These are phyloP conservation scores for Felis catus DNA, from an alignment of 2,113 vertebrate genomes.

Conservation along the genomic window DNA sequence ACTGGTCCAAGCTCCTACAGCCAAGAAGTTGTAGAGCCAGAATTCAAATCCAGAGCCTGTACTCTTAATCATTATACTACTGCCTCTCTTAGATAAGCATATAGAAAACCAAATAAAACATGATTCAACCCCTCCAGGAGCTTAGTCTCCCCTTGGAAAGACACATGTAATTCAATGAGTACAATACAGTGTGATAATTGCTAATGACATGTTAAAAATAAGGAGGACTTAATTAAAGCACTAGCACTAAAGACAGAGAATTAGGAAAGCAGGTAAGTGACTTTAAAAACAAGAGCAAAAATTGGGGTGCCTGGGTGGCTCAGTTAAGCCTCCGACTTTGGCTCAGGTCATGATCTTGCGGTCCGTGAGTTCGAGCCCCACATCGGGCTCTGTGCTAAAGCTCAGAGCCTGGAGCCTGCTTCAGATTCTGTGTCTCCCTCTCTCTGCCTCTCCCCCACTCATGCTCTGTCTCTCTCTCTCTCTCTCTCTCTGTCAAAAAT, in stretches of 20 bases:
- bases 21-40: not conserved
- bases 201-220: conserved; percentile 11
- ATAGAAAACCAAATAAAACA: conserved; percentile 19
- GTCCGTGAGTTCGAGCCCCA: too few relatives aligned
- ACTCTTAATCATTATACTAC: not conserved
- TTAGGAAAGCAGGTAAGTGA: not conserved
- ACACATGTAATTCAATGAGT: not conserved
- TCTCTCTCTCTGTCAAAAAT: too few relatives aligned
- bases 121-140: not conserved
- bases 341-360: too few relatives aligned
- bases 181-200: not conserved
- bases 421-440: too few relatives aligned
- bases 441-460: too few relatives aligned
- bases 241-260: not conserved
- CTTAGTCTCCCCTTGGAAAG: not conserved
- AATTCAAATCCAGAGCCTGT: conserved; percentile 23
- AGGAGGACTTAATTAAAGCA: not conserved
- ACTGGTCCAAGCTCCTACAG: not conserved
- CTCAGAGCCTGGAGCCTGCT: too few relatives aligned
- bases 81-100: not conserved
- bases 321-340: too few relatives aligned
- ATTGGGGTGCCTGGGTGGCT: too few relatives aligned
- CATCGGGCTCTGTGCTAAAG: too few relatives aligned
- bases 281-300: not conserved
- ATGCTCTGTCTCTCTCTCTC: too few relatives aligned